Percentiles rank a stretch among this genome's conserved stretches.
Conservation (phyloP, 2,797 vertebrate species). For the Falco peregrinus region DNA sequence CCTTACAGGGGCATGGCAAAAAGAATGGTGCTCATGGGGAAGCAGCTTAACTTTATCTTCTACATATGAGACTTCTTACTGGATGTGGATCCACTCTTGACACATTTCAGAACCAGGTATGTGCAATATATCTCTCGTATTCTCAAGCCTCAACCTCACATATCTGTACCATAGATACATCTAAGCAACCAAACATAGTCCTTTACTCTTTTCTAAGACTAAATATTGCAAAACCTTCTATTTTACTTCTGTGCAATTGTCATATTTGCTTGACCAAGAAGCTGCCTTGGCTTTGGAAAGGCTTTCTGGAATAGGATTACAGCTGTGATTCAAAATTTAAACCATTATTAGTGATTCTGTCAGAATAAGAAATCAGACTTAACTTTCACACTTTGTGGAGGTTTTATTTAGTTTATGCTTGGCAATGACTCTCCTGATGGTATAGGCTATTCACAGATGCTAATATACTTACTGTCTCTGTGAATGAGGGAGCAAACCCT, state of each 20-base stretch:
- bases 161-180: neutral
- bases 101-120: neutral
- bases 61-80: neutral
- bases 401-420: constrained; percentile 74
- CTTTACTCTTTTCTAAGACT: neutral
- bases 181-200: neutral
- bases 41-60: neutral
- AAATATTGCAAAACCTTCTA: neutral
- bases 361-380: constrained; percentile 68
- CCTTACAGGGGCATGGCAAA: neutral
- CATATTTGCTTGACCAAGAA: neutral
- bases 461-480: constrained; percentile 54
- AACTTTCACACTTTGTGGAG: constrained; percentile 64
- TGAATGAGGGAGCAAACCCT: constrained; percentile 67
- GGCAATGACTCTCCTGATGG: constrained; percentile 56
- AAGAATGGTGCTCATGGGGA: neutral
- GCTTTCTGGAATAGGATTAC: neutral
- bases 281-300: neutral
- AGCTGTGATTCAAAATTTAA: constrained; percentile 71
- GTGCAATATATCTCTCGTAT: neutral
- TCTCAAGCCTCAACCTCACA: neutral
- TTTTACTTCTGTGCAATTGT: neutral
- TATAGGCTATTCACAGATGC: constrained; percentile 56
- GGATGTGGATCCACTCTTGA: neutral
- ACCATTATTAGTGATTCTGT: constrained; percentile 62